phyloP scores from a whole-genome alignment of 2,888 invertebrate genomes.

The Amaurobius ferox region DNA sequence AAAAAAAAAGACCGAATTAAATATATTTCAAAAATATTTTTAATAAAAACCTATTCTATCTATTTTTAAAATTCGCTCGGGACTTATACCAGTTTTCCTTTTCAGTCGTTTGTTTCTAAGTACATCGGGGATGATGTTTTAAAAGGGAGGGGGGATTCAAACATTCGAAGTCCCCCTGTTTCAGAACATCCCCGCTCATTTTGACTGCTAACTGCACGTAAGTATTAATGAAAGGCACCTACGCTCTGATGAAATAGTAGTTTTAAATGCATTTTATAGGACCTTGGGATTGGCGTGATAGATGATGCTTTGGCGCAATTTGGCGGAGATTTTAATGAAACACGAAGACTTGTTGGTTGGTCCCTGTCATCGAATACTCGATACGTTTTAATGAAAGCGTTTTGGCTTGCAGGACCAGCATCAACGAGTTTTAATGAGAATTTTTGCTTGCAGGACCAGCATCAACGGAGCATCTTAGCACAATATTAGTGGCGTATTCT shows the following conservation, averaged over 20 bases:
- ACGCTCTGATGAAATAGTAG: constrained; percentile 59
- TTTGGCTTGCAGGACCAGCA: too few relatives aligned
- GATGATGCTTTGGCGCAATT: constrained; percentile 67
- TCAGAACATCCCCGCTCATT: constrained; percentile 22
- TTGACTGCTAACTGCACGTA: constrained; percentile 52
- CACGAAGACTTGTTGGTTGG: constrained; percentile 66
- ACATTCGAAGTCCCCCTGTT: constrained; percentile 34
- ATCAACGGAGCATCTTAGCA: too few relatives aligned
- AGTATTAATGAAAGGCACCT: constrained; percentile 56
- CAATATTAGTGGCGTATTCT: too few relatives aligned
- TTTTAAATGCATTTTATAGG: constrained; percentile 67
- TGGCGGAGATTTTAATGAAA: constrained; percentile 65
- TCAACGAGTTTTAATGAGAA: too few relatives aligned
- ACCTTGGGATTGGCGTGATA: constrained; percentile 67
- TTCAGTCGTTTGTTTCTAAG: not conserved
- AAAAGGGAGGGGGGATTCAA: constrained; percentile 18
- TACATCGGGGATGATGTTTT: not conserved
- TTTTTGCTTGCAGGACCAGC: too few relatives aligned
- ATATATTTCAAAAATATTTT: too few relatives aligned
- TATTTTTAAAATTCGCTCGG: too few relatives aligned
- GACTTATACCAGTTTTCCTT: not conserved
- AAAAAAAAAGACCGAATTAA: too few relatives aligned
- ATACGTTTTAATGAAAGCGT: too few relatives aligned
- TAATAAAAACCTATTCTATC: too few relatives aligned
- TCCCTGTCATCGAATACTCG: constrained; percentile 44